These are phyloP conservation scores for Lepeophtheirus nordmannii DNA, from an alignment of 2,888 invertebrate species.

Conservation along the genomic window DNA sequence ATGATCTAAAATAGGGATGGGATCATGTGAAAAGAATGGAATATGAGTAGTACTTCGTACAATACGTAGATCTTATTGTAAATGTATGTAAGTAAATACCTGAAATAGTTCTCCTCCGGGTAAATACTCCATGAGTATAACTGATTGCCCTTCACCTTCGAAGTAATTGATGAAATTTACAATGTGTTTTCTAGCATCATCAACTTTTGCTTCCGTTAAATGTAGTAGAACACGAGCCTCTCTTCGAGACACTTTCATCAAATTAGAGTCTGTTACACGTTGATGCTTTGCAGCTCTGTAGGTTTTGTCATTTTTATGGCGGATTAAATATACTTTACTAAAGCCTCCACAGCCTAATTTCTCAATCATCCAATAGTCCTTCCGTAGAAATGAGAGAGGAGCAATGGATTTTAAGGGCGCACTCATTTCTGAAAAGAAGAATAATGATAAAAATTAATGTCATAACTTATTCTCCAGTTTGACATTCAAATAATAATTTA, in stretches of 20 bases:
- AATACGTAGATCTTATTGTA: no score
- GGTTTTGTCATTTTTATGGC: background rate
- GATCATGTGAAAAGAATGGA: no score
- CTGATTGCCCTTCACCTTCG: slow-evolving; percentile 14
- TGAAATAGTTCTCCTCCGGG: slow-evolving; percentile 20
- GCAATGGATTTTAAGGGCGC: background rate
- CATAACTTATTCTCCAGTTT: no score
- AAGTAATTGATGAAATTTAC: slow-evolving; percentile 14
- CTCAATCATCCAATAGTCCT: slow-evolving; percentile 19
- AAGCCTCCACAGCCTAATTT: slow-evolving; percentile 15
- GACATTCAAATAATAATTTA: no score
- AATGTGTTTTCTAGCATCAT: background rate
- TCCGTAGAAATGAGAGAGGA: slow-evolving; percentile 5
- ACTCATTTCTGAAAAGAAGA: background rate
- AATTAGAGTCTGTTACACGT: background rate
- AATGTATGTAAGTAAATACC: background rate
- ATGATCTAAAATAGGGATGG: no score
- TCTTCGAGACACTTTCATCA: background rate
- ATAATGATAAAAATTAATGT: no score
- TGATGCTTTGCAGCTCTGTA: slow-evolving; percentile 22
- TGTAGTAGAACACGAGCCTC: slow-evolving; percentile 2
- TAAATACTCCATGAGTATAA: slow-evolving; percentile 20
- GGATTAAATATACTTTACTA: slow-evolving; percentile 17
- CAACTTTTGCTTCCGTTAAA: background rate
- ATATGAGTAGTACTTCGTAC: no score